Evolutionary conservation across 2,113 vertebrate species (phyloP).

Genomic region (Melozone crissalis): DNA sequence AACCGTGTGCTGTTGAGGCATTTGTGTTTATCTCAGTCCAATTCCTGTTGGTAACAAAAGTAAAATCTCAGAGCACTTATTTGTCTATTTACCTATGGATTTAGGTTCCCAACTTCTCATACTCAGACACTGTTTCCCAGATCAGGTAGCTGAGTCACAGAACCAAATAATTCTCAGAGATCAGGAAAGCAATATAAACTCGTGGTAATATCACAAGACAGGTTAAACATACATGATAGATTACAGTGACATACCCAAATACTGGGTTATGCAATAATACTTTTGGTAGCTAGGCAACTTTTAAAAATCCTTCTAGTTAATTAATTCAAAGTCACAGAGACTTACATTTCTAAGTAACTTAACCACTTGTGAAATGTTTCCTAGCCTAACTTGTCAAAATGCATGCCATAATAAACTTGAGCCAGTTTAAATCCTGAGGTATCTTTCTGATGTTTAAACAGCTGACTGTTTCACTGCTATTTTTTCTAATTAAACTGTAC

Average conservation of each 20-base stretch:
- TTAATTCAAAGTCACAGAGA: neutral
- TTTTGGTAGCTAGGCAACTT: neutral
- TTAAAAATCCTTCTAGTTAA: neutral
- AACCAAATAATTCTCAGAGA: neutral
- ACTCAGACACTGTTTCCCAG: neutral
- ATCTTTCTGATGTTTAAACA: constrained; percentile 41
- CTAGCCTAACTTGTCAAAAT: neutral
- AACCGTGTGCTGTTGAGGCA: neutral
- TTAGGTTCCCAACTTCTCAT: neutral
- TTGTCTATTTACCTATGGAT: neutral
- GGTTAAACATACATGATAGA: neutral
- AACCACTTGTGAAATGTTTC: constrained; percentile 1
- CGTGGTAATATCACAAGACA: neutral
- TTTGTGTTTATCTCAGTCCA: neutral
- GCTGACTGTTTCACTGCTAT: constrained; percentile 42
- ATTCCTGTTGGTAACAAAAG: neutral
- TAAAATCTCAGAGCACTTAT: neutral
- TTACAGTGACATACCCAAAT: neutral
- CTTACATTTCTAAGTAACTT: neutral
- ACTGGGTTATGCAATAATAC: neutral
- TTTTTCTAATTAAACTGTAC: constrained; percentile 67
- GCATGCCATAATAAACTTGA: neutral
- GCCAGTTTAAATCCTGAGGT: constrained; percentile 22
- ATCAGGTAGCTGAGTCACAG: neutral
- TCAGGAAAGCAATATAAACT: neutral